phyloP scores from a whole-genome alignment of 2,888 invertebrate species.

The Cryptus armator region DNA sequence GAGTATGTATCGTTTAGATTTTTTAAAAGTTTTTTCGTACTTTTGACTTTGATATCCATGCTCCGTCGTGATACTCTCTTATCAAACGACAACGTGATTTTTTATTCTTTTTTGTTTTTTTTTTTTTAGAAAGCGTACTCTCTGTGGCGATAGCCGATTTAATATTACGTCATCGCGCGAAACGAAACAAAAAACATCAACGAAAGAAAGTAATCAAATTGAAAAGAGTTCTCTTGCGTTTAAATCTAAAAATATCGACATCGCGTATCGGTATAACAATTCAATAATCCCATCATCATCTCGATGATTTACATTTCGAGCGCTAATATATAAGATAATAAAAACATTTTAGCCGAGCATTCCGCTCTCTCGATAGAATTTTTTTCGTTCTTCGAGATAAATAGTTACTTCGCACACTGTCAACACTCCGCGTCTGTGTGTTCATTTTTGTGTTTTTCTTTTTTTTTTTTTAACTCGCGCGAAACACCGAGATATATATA shows the following conservation, averaged over 20 bases:
- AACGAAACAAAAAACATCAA: conserved; percentile 58
- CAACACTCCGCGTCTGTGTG: conserved; percentile 42
- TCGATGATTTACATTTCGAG: conserved; percentile 41
- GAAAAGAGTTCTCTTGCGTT: conserved; percentile 9
- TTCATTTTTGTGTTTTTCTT: conserved; percentile 13
- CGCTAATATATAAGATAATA: conserved; percentile 46
- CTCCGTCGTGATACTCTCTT: conserved; percentile 34
- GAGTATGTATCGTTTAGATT: conserved; percentile 36
- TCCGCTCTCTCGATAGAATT: conserved; percentile 15
- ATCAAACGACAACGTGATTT: neutral
- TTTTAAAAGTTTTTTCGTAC: conserved; percentile 10
- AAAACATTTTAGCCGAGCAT: conserved; percentile 38
- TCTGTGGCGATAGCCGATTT: conserved; percentile 21
- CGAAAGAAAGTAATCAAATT: conserved; percentile 28
- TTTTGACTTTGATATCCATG: conserved; percentile 48
- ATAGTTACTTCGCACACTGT: conserved; percentile 25
- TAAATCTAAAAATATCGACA: conserved; percentile 49
- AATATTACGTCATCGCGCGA: conserved; percentile 24
- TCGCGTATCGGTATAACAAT: conserved; percentile 54
- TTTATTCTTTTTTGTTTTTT: conserved; percentile 7
- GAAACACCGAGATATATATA: conserved; percentile 51
- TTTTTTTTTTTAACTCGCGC: conserved; percentile 29
- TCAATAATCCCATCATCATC: conserved; percentile 30
- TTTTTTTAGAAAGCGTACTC: conserved; percentile 72
- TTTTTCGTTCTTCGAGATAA: conserved; percentile 24